These are phyloP conservation scores for Peribatodes rhomboidaria DNA, from an alignment of 2,888 invertebrate genomes.

Conservation along the genomic window DNA sequence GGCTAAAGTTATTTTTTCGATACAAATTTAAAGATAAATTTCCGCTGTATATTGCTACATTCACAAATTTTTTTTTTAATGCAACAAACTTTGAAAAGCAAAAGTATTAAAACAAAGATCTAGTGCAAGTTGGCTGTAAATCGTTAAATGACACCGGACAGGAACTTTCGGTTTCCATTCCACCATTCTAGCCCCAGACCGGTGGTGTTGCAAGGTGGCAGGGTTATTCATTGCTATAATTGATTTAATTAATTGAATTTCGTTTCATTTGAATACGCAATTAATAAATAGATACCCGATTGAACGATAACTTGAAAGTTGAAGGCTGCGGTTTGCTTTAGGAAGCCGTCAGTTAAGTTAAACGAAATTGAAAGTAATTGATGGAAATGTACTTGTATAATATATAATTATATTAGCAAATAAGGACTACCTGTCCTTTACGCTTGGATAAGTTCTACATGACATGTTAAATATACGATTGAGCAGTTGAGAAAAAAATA, in stretches of 20 bases:
- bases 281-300: conserved; percentile 55
- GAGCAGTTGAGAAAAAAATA: not conserved
- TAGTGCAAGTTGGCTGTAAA: conserved; percentile 13
- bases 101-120: not conserved
- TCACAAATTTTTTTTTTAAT: not conserved
- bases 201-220: conserved; percentile 44
- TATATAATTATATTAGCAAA: too few species aligned
- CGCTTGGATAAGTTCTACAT: conserved; percentile 14
- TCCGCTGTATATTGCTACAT: not conserved
- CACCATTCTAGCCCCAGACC: conserved; percentile 32
- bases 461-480: conserved; percentile 13
- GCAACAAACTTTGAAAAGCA: not conserved
- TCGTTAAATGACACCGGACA: conserved; percentile 22
- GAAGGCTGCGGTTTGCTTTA: conserved; percentile 41
- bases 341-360: conserved; percentile 21
- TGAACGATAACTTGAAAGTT: conserved; percentile 46
- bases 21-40: not conserved
- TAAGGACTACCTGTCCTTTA: conserved; percentile 15
- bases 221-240: conserved; percentile 58
- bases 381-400: conserved; percentile 7
- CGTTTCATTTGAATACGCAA: conserved; percentile 57
- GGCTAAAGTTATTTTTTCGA: too few species aligned
- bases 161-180: conserved; percentile 37
- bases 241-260: conserved; percentile 62
- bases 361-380: conserved; percentile 28